A percentile compares a stretch with the other conserved stretches of the same genome.
phyloP scores from a whole-genome alignment of 1,140 invertebrate species.

The Plutomurus gul region DNA sequence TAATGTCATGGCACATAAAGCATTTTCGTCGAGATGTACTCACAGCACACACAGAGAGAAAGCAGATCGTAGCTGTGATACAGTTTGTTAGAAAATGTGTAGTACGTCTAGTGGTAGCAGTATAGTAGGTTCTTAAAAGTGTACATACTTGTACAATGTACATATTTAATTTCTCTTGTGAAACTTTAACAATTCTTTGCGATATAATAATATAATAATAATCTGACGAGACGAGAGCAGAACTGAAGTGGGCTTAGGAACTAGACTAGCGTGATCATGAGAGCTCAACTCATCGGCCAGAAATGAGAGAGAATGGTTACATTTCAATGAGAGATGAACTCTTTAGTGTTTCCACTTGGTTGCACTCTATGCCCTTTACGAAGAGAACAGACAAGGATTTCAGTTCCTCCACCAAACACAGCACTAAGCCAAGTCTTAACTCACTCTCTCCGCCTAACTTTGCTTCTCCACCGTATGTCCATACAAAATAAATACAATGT shows the following conservation, averaged over 20 bases:
- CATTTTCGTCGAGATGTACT: conserved; percentile 18
- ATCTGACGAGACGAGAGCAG: not conserved
- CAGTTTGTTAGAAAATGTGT: not conserved
- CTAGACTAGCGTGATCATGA: not conserved
- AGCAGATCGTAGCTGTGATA: conserved; percentile 12
- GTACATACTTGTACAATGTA: not conserved
- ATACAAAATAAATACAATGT: too few relatives aligned
- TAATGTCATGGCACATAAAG: conserved; percentile 26
- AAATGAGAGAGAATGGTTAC: conserved; percentile 34
- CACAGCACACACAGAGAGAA: conserved; percentile 2
- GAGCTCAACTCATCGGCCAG: conserved; percentile 28
- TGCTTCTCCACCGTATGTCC: too few relatives aligned
- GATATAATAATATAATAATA: not conserved
- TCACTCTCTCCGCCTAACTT: too few relatives aligned
- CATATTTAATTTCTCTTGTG: conserved; percentile 10
- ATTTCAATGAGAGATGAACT: conserved; percentile 36
- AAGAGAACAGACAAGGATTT: conserved; percentile 3
- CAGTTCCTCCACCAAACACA: not conserved
- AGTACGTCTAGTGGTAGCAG: not conserved
- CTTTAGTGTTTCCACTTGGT: conserved; percentile 37
- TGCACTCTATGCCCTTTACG: conserved; percentile 27
- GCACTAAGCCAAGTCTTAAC: not conserved
- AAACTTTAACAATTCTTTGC: not conserved
- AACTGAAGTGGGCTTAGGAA: not conserved
- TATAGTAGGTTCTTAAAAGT: not conserved